A percentile compares a stretch with the other conserved stretches of the same genome.
phyloP scores from a whole-genome alignment of 2,797 vertebrate genomes.

The Scyliorhinus canicula region DNA sequence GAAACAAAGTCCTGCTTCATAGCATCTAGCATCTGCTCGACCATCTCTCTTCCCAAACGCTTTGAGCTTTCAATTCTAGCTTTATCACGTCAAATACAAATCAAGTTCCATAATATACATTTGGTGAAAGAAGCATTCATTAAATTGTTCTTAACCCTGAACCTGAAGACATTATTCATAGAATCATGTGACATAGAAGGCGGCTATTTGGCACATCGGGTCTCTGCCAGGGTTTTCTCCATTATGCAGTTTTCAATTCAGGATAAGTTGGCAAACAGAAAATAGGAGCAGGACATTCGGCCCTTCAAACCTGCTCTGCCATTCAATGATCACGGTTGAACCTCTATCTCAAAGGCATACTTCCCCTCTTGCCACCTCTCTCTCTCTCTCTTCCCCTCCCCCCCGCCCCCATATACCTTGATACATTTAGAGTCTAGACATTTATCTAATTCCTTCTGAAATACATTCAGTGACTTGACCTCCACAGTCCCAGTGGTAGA shows the following conservation, averaged over 20 bases:
- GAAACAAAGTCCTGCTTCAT: neutral
- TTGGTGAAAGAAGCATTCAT: neutral
- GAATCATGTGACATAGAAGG: neutral
- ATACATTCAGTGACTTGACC: too few species aligned
- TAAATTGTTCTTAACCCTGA: neutral
- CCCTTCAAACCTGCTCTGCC: too few species aligned
- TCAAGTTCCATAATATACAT: neutral
- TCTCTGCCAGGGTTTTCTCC: neutral
- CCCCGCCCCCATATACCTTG: too few species aligned
- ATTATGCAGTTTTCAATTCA: neutral
- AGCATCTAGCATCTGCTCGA: neutral
- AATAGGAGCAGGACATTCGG: too few species aligned
- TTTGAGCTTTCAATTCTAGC: neutral
- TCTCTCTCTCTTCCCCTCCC: too few species aligned
- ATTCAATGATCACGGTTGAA: too few species aligned
- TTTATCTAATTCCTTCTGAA: too few species aligned
- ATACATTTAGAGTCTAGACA: too few species aligned
- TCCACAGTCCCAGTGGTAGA: too few species aligned
- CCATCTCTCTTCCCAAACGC: neutral
- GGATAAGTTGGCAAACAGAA: neutral
- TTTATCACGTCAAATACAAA: neutral
- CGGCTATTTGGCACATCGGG: neutral
- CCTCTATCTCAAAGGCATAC: too few species aligned
- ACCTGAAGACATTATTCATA: neutral
- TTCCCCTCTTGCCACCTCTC: too few species aligned